phyloP scores from a whole-genome alignment of 2,797 vertebrate species.

The Philypnodon macrostomus region DNA sequence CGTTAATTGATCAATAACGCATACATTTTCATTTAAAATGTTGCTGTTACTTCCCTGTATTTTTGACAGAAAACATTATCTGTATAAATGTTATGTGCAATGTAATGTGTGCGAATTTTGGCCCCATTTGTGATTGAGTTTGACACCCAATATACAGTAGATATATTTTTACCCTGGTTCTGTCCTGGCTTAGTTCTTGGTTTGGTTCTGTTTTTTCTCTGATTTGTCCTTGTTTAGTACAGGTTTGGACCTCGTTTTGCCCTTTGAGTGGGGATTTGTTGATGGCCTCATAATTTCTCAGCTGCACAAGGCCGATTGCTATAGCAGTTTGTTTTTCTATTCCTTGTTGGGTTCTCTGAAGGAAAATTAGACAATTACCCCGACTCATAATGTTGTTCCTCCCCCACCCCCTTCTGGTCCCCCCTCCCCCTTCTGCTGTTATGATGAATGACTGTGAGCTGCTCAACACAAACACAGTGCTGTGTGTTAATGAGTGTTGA shows the following conservation, averaged over 20 bases:
- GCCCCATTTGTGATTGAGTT: too few species aligned
- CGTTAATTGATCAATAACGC: too few species aligned
- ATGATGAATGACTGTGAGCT: conserved; percentile 75
- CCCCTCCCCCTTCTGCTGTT: conserved; percentile 58
- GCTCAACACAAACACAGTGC: conserved; percentile 73
- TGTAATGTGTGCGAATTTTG: too few species aligned
- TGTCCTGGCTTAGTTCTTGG: background rate
- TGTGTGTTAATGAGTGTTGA: conserved; percentile 75
- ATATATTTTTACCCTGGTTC: too few species aligned
- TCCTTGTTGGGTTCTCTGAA: conserved; percentile 66
- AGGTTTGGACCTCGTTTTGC: conserved; percentile 6
- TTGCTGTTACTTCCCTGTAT: too few species aligned
- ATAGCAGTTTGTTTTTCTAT: conserved; percentile 63
- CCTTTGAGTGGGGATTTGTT: conserved; percentile 21
- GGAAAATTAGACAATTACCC: conserved; percentile 78
- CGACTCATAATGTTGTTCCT: conserved; percentile 74
- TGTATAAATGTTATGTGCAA: too few species aligned
- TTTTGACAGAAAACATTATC: too few species aligned
- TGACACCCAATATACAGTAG: too few species aligned
- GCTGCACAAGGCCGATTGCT: conserved; percentile 21
- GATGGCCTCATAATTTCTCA: conserved; percentile 26
- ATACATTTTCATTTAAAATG: too few species aligned
- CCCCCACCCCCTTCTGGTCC: conserved; percentile 24
- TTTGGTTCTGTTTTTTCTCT: too few species aligned
- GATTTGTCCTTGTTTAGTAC: too few species aligned